Base-by-base conservation (phyloP, 53 echinoderm and acorn worm species). In the Antedon mediterranea region DNA sequence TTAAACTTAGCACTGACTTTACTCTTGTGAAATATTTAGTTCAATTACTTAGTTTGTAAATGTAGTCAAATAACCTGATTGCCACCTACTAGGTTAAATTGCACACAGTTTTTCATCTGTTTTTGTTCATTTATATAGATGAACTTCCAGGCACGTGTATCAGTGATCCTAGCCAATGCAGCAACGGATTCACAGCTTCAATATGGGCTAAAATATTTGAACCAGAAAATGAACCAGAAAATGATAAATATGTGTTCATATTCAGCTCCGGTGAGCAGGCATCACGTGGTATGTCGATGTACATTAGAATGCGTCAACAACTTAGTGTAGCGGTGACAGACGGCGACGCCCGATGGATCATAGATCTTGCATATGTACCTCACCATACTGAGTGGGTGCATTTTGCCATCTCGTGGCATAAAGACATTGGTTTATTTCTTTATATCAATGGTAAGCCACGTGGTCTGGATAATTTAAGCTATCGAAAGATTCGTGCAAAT, bases 261-360 rank as follows among this genome's bases (percentile, higher is more conserved):
- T 75, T 92, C 41, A 97, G 92, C 44, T 78, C 90, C 14, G 98
- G 98, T 3, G 92, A 84, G 0, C 98, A 97, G 85, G 84, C 98
- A 26, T 87, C 98, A 7, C 79, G 92, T 28, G 98, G 98, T 28
- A 86, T 88, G 34, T 86, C 89, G 26, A 74, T 97, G 32, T 97
- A 92, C 78, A 85, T 84, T 43, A 71, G 76, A 4, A 57, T 18
- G 57, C 31, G 77, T 3, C 86, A 90, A 70, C 79, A 81, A 30
- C 80, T 97, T 26, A 82, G 91, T 28, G 89, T 84, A 0, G 83
- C 89, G 31, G 87, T 97, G 29, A 75, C 87, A 20, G 85, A 92
- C n/a, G 92, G 98, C 28, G 81, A 77, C 4, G 34, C 80, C 11
- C 79, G 89, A 73, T 92, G 98, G 98, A 87, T 88, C 34, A 77